Base-by-base conservation (phyloP, 2,888 invertebrate species). In the Octodonta nipae region DNA sequence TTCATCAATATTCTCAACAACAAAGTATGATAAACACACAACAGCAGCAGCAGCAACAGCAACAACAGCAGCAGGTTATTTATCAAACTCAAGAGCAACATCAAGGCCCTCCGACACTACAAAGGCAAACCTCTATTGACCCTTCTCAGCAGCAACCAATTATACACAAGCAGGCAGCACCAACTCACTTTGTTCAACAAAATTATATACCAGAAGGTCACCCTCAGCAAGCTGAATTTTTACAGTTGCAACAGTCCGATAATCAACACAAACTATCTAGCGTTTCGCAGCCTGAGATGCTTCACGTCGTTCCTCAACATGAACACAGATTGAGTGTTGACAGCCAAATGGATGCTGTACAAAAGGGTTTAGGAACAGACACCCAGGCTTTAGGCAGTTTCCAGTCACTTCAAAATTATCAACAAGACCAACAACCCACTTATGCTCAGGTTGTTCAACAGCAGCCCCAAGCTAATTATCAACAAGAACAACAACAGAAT, bases 1-100 rank as follows among this genome's bases (percentile, higher is more conserved):
- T 39, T 26, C 41, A 41, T 24, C 44, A 45, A 34, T 41, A 40
- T 13, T 35, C 43, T 13, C 40, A 34, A 26, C 42, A 39, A 26
- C 40, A 40, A 13, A 45, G 44, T 10, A 3, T 11, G 11, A n/a
- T n/a, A n/a, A n/a, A n/a, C n/a, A n/a, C n/a, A n/a, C 22, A 39
- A 27, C 41, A 43, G 27, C 46, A 45, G 28, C 44, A 45, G 33
- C 42, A 40, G 15, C 35, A 42, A 12, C 40, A 35, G 26, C 41
- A 39, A 24, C 40, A 40, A 15, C 45, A 44, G 28, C 44, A 42
- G 26, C 60, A 2, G 59, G 60, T 22, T 66, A 66, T 67, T 31
- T 66, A 68, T 37, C 71, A 70, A 5, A 65, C 67, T 1, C 52
- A 70, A 28, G 70, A 70, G 43, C 67, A 40, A 11, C 42, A 37